phyloP scores from a whole-genome alignment of 64 coral and sea anemone species.

The Montipora cactus region DNA sequence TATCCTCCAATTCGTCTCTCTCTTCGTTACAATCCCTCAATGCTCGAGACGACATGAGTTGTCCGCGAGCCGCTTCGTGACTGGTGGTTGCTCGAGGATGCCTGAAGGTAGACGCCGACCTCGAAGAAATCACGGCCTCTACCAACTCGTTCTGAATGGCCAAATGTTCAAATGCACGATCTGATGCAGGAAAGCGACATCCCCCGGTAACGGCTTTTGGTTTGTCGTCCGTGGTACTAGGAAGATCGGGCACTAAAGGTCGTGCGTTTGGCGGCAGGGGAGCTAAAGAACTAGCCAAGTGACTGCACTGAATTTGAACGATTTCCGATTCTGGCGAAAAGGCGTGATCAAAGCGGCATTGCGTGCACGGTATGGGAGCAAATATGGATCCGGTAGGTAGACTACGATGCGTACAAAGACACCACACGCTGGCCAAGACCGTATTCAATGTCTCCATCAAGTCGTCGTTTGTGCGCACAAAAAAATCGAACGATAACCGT shows the following conservation, averaged over 20 bases:
- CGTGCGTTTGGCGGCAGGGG: not conserved
- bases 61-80: not conserved
- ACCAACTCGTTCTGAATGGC: not conserved
- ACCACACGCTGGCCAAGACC: not conserved
- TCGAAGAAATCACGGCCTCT: not conserved
- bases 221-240: not conserved
- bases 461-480: not conserved
- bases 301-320: not conserved
- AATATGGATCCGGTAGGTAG: not conserved
- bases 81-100: not conserved
- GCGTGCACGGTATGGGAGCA: not conserved
- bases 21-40: not conserved
- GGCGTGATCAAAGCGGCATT: not conserved
- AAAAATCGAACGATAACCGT: slow-evolving; percentile 1
- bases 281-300: not conserved
- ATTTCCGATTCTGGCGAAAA: not conserved
- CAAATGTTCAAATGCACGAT: not conserved
- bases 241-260: not conserved
- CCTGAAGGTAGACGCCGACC: not conserved
- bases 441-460: not conserved
- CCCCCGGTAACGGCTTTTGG: not conserved
- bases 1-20: not conserved
- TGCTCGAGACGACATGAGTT: not conserved
- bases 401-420: not conserved
- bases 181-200: not conserved